A percentile compares a stretch with the other conserved stretches of the same genome.
These are phyloP conservation scores for Euplexia lucipara DNA, from an alignment of 2,888 invertebrate species.

Conservation along the genomic window DNA sequence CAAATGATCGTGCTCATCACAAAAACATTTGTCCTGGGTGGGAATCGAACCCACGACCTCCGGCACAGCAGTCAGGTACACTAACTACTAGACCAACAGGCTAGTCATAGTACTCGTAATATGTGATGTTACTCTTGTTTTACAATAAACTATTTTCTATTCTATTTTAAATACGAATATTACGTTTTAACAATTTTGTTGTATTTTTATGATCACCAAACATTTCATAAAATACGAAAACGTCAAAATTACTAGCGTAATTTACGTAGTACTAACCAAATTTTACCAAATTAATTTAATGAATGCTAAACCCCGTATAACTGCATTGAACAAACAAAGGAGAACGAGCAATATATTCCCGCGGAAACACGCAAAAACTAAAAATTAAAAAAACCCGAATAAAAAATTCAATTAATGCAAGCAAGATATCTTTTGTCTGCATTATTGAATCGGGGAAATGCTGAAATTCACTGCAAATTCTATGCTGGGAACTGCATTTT, in stretches of 20 bases:
- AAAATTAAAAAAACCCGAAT: not conserved
- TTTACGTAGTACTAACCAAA: not conserved
- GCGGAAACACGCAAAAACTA: not conserved
- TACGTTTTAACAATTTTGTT: no score
- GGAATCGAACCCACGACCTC: no score
- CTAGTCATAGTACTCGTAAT: no score
- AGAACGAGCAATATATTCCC: slow-evolving; percentile 21
- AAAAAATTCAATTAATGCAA: slow-evolving; percentile 52
- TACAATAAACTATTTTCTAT: no score
- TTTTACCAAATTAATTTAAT: slow-evolving; percentile 11
- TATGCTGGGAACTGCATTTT: slow-evolving; percentile 77
- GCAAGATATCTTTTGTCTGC: slow-evolving; percentile 60
- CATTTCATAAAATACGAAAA: not conserved
- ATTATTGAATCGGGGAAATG: slow-evolving; percentile 66
- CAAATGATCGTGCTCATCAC: no score
- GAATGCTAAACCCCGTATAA: slow-evolving; percentile 5
- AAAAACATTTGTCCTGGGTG: no score
- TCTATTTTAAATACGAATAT: no score
- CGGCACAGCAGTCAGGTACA: no score
- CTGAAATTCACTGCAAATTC: slow-evolving; percentile 74
- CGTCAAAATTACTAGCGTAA: not conserved
- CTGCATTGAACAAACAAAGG: slow-evolving; percentile 16
- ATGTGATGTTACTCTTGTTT: no score
- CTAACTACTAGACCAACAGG: no score
- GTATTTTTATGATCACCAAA: no score